Percentiles rank a stretch among this genome's conserved stretches.
These are phyloP conservation scores for Guaruba guarouba DNA, from an alignment of 2,113 vertebrate genomes.

Conservation along the genomic window DNA sequence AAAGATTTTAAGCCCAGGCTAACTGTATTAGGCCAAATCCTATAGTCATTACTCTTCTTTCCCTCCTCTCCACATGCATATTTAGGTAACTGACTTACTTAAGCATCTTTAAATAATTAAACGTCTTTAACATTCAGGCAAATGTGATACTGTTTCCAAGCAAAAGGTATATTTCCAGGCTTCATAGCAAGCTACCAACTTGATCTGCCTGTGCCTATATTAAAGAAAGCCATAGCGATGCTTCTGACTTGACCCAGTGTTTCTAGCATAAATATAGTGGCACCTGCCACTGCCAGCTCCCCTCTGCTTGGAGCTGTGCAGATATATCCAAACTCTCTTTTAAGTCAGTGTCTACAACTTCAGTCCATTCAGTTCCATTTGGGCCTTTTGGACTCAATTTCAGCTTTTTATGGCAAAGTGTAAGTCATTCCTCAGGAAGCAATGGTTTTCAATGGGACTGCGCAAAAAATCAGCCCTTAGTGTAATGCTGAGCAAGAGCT, in stretches of 20 bases:
- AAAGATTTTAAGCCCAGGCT: background rate
- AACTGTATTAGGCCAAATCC: background rate
- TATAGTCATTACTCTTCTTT: background rate
- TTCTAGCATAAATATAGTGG: background rate
- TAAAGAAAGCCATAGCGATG: background rate
- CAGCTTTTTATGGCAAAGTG: background rate
- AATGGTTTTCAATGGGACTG: background rate
- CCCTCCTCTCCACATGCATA: background rate
- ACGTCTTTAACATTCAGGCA: background rate
- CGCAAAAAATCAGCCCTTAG: background rate
- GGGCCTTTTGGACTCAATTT: background rate
- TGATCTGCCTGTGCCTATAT: background rate
- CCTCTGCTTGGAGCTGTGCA: background rate
- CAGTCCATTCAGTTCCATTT: background rate
- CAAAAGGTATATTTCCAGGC: background rate
- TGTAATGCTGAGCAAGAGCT: background rate
- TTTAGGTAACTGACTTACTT: background rate
- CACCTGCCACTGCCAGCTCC: background rate
- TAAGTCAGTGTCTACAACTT: background rate
- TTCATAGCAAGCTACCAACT: background rate
- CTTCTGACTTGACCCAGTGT: background rate
- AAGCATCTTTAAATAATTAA: constrained; percentile 22
- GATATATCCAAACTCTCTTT: background rate
- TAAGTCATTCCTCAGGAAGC: background rate
- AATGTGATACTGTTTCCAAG: background rate